Evolutionary conservation across 2,797 vertebrate genomes (phyloP).

Genomic region (Hemibagrus guttatus): DNA sequence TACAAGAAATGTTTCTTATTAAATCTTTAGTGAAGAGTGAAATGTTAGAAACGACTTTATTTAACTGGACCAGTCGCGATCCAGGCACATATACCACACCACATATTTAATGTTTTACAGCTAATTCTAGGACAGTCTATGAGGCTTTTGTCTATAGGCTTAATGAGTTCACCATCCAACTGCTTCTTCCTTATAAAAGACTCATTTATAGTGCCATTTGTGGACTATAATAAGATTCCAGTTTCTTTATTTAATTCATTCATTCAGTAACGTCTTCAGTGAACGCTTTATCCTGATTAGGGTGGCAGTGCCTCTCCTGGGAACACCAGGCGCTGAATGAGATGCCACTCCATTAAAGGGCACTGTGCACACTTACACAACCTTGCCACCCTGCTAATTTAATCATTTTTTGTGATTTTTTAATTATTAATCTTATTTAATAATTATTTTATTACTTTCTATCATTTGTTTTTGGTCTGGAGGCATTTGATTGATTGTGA

Average conservation of each 20-base stretch:
- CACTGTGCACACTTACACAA: background rate
- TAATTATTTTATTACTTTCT: background rate
- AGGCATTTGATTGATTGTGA: background rate
- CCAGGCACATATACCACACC: background rate
- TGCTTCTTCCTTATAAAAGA: background rate
- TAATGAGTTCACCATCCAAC: background rate
- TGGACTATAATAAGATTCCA: background rate
- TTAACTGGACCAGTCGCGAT: background rate
- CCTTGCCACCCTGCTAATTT: background rate
- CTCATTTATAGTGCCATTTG: background rate
- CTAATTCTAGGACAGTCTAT: background rate
- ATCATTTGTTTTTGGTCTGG: background rate
- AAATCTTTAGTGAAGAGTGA: background rate
- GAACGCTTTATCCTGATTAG: background rate
- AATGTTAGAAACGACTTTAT: background rate
- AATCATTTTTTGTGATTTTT: background rate
- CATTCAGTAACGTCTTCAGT: background rate
- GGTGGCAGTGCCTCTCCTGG: background rate
- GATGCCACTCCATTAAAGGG: background rate
- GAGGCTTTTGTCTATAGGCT: background rate
- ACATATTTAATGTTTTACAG: background rate
- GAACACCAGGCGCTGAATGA: background rate
- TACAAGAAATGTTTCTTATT: background rate
- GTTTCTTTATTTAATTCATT: background rate
- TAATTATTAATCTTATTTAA: too few species aligned